A percentile compares a stretch with the other conserved stretches of the same genome.
Conservation (phyloP, 2,113 vertebrate genomes). For the Oxyruncus cristatus region DNA sequence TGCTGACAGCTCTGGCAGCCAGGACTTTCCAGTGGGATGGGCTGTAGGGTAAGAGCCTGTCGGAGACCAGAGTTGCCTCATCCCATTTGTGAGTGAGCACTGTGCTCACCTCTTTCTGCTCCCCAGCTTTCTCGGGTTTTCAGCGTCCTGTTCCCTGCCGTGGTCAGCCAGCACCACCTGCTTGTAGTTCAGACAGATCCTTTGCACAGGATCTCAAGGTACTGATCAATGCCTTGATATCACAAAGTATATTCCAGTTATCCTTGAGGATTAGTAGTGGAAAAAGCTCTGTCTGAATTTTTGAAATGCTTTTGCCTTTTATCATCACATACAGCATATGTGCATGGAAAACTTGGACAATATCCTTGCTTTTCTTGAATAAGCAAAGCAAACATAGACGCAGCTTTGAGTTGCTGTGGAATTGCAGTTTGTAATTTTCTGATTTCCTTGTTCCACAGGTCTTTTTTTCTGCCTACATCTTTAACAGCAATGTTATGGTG, state of each 20-base stretch:
- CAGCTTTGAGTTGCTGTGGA: background rate
- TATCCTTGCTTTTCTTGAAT: background rate
- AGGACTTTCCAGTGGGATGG: background rate
- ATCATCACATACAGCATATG: rapidly evolving
- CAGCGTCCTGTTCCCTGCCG: background rate
- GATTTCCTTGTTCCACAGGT: constrained; percentile 75
- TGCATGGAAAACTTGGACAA: background rate
- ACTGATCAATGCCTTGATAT: background rate
- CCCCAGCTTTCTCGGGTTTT: background rate
- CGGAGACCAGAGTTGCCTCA: background rate
- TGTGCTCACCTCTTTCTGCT: background rate
- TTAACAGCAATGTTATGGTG: constrained; percentile 99
- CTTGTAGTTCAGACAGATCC: background rate
- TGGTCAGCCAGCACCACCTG: background rate
- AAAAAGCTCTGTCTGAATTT: background rate
- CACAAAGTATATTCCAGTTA: background rate
- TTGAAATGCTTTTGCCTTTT: background rate
- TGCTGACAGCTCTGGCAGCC: background rate
- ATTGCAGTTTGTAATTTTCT: background rate
- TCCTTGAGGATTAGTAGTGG: background rate
- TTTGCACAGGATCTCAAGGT: background rate
- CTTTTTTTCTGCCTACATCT: constrained; percentile 99
- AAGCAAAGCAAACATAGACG: background rate
- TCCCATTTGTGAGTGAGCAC: background rate
- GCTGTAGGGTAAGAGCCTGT: background rate